Conservation (phyloP, 2,888 invertebrate genomes). For the Baronia brevicornis region DNA sequence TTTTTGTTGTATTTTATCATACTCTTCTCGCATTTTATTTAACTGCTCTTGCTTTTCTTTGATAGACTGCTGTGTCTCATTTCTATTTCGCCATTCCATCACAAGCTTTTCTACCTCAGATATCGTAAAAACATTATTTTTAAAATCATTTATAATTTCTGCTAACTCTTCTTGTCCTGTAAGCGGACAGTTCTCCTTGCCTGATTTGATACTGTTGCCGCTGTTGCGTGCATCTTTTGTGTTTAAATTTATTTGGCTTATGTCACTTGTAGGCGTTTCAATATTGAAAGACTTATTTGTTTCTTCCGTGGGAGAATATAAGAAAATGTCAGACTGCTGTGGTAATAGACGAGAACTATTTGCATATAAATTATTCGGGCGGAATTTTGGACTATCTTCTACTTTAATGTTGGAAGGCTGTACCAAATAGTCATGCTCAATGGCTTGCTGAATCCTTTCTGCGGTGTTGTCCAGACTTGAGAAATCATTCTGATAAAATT, state of each 20-base stretch:
- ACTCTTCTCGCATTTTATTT: constrained; percentile 85
- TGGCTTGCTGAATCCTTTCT: constrained; percentile 63
- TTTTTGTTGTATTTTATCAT: constrained; percentile 87
- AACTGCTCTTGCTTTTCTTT: constrained; percentile 90
- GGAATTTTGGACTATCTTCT: constrained; percentile 58
- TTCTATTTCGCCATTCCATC: constrained; percentile 89
- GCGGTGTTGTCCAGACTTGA: constrained; percentile 43
- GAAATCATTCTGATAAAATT: constrained; percentile 69
- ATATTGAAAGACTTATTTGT: constrained; percentile 54
- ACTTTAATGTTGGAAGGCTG: constrained; percentile 79
- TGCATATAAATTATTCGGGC: constrained; percentile 65
- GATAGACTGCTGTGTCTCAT: constrained; percentile 90
- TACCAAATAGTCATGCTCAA: constrained; percentile 75
- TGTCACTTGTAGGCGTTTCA: constrained; percentile 69
- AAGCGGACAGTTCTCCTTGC: constrained; percentile 53
- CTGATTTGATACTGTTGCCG: constrained; percentile 58
- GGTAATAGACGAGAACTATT: constrained; percentile 63
- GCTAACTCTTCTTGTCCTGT: constrained; percentile 85
- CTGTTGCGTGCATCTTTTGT: constrained; percentile 54
- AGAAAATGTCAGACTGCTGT: constrained; percentile 58
- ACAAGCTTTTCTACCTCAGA: constrained; percentile 90
- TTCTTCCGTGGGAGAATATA: constrained; percentile 71
- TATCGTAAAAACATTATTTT: constrained; percentile 90
- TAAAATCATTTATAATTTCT: constrained; percentile 91
- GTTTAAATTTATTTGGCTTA: constrained; percentile 64